Evolutionary conservation across 2,113 vertebrate genomes (phyloP).

Genomic region (Pseudonaja textilis): DNA sequence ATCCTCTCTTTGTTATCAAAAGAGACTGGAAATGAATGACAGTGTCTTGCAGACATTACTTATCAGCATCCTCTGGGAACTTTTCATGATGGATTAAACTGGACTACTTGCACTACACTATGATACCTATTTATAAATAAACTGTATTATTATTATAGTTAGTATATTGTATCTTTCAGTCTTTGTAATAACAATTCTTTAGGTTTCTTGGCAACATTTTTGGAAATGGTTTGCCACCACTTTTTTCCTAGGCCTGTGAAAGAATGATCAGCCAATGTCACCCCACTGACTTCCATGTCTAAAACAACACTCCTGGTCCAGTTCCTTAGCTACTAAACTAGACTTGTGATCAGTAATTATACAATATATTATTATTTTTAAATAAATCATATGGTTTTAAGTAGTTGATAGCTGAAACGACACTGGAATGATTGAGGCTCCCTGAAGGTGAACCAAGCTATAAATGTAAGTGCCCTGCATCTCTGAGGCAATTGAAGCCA

Average conservation of each 20-base stretch:
- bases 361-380: not conserved
- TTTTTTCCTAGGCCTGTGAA: not conserved
- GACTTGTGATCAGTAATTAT: not conserved
- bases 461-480: not conserved
- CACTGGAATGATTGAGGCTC: not conserved
- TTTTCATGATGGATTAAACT: conserved; percentile 32
- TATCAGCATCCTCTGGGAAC: conserved; percentile 55
- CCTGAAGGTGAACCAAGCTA: not conserved
- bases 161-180: not conserved
- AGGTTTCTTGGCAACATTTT: not conserved
- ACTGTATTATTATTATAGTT: not conserved
- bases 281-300: not conserved
- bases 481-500: not conserved
- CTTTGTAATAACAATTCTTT: not conserved
- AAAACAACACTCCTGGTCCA: not conserved
- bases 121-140: conserved; percentile 36
- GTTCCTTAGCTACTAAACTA: not conserved
- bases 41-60: conserved; percentile 64
- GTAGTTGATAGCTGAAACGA: not conserved
- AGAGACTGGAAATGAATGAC: conserved; percentile 64
- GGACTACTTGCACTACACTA: conserved; percentile 15
- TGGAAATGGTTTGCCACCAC: not conserved
- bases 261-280: not conserved
- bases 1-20: conserved; percentile 62
- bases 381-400: not conserved